Evolutionary conservation across 2,797 vertebrate species (phyloP).

Genomic region (Eurystomus glaucurus): DNA sequence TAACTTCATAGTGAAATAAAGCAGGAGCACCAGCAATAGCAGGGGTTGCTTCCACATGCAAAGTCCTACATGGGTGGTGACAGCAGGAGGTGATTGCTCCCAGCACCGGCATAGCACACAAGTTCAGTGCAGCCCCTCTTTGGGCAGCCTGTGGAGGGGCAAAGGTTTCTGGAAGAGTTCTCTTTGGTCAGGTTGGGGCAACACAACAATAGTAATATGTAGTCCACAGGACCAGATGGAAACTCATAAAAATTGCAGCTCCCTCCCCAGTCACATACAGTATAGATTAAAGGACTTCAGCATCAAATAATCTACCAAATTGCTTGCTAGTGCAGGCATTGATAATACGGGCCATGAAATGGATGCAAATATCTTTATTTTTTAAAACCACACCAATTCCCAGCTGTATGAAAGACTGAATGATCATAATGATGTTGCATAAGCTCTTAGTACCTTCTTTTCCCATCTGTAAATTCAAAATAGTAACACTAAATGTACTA

Average conservation of each 20-base stretch:
- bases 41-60: neutral
- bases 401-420: neutral
- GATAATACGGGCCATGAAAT: neutral
- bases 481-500: neutral
- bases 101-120: fast-evolving
- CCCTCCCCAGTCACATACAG: neutral
- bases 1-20: neutral
- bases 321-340: neutral
- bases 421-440: neutral
- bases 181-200: neutral
- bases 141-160: neutral
- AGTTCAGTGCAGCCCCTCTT: neutral
- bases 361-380: neutral
- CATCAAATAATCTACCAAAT: neutral
- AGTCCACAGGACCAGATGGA: neutral
- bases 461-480: neutral
- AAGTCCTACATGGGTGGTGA: neutral
- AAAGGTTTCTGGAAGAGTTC: neutral
- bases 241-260: neutral
- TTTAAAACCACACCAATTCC: neutral
- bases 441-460: neutral
- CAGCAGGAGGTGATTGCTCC: neutral
- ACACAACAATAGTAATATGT: fast-evolving
- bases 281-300: neutral
- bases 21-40: neutral